Conservation (phyloP, 2,888 invertebrate species). For the Drosophila kanekoi region DNA sequence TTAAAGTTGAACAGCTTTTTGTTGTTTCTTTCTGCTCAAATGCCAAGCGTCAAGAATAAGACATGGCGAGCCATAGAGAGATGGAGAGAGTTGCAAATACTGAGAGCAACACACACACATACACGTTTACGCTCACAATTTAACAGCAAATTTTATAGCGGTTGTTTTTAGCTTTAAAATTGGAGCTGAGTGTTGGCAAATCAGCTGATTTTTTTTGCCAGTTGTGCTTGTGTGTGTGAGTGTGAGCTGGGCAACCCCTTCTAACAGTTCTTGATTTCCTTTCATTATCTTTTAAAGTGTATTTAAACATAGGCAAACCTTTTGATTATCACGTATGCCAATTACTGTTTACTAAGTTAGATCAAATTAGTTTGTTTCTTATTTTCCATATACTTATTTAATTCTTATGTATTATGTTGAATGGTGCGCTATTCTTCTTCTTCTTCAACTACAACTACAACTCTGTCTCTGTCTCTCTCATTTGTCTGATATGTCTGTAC, state of each 20-base stretch:
- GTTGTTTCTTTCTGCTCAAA: conserved; percentile 43
- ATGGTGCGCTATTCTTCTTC: conserved; percentile 13
- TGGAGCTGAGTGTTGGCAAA: conserved; percentile 25
- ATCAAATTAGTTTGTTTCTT: neutral
- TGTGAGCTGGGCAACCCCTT: conserved; percentile 11
- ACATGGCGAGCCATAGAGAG: neutral
- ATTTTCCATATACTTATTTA: conserved; percentile 1
- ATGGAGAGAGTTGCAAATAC: neutral
- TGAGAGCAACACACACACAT: neutral
- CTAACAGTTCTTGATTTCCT: neutral
- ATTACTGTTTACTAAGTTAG: neutral
- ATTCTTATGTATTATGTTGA: conserved; percentile 1
- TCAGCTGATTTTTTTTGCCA: conserved; percentile 37
- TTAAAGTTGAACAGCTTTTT: conserved; percentile 55
- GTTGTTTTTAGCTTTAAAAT: conserved; percentile 25
- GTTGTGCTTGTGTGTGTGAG: conserved; percentile 1
- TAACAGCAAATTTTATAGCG: conserved; percentile 29
- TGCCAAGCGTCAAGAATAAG: conserved; percentile 48
- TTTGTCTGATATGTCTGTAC: conserved; percentile 46
- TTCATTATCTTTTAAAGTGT: neutral
- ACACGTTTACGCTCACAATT: conserved; percentile 1
- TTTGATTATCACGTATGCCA: conserved; percentile 22
- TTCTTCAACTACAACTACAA: conserved; percentile 9
- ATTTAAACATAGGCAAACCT: conserved; percentile 1
- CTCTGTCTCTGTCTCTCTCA: conserved; percentile 23